A percentile compares a stretch with the other conserved stretches of the same genome.
Evolutionary conservation across 2,113 vertebrate species (phyloP).

Genomic region (Scomber scombrus): DNA sequence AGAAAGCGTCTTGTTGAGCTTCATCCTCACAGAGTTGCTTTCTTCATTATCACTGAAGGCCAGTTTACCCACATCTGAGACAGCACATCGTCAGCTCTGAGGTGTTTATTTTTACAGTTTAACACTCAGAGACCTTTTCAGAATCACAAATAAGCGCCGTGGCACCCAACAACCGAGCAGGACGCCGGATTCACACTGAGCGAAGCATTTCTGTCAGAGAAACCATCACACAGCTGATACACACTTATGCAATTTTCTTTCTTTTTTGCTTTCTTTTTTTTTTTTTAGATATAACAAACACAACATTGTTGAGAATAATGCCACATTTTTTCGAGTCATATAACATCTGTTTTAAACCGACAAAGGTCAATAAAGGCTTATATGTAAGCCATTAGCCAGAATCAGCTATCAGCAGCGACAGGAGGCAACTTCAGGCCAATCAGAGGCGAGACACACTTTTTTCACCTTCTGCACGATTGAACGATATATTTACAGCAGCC

Average conservation of each 20-base stretch:
- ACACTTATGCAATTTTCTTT: not conserved
- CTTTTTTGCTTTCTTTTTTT: not conserved
- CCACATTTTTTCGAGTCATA: not conserved
- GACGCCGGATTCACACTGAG: slow-evolving; percentile 26
- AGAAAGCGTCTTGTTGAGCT: not conserved
- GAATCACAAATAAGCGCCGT: slow-evolving; percentile 35
- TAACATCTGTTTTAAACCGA: too few species aligned
- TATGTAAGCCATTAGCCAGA: too few species aligned
- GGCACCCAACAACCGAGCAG: slow-evolving; percentile 3
- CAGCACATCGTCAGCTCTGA: slow-evolving; percentile 29
- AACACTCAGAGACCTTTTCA: slow-evolving; percentile 28
- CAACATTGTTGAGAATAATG: not conserved
- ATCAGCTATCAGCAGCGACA: too few species aligned
- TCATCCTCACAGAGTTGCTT: not conserved
- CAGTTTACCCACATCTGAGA: slow-evolving; percentile 2
- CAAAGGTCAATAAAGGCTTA: too few species aligned
- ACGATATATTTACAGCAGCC: too few species aligned
- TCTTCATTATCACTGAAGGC: not conserved
- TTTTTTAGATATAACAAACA: not conserved
- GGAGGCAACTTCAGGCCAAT: too few species aligned
- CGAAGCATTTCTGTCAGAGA: not conserved
- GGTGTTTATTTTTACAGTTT: slow-evolving; percentile 56
- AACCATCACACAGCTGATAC: slow-evolving; percentile 37
- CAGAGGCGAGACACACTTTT: too few species aligned
- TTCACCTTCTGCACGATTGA: too few species aligned